Evolutionary conservation across 92 coral and sea anemone species (phyloP), one percentile per base, ranked within the genome.

Genomic region (Heliopora coerulea): DNA sequence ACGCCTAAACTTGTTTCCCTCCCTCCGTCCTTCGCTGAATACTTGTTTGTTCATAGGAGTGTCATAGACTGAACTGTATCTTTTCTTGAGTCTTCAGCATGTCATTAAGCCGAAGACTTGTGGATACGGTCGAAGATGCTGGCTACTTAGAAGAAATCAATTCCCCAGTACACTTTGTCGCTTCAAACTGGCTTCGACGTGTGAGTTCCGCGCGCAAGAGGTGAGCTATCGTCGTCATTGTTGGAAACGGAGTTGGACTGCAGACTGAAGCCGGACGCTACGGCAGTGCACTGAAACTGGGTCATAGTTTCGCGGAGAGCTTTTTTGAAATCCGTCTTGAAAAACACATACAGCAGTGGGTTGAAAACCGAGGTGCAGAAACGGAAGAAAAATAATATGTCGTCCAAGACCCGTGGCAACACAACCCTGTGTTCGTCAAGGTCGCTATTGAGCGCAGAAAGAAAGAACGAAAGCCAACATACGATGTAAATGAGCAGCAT

Each of bases 291-390:
- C 11, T 70, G 8, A 41, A 20, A 70, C 17, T 52, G 77, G 18
- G 31, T 54, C 5, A 70, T 13, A 5, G 58, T 33, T 35, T 70
- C 77, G 15, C 63, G 62, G 4, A 70, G 50, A 1, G 77, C 77
- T 33, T 70, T 70, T 33, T 54, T 70, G 50, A 70, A 70, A 70
- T 70, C 77, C 21, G 62, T 52, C 35, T 70, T 70, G 50, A 70
- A 70, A 41, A 70, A 70, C 24, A 70, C 77, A 50, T 70, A 70
- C 48, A 70, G 62, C 39, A 70, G 10, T 2, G 77, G 77, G 21
- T 70, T 70, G 24, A 70, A 48, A 15, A 70, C 58, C 8, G 77
- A 70, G 15, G 77, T 52, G 23, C 77, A 70, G 77, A 70, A 70
- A 9, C 77, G 77, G 19, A 70, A 13, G 41, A 52, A 70, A 41